Conservation (phyloP, 2,113 vertebrate species). For the Scopus umbretta region DNA sequence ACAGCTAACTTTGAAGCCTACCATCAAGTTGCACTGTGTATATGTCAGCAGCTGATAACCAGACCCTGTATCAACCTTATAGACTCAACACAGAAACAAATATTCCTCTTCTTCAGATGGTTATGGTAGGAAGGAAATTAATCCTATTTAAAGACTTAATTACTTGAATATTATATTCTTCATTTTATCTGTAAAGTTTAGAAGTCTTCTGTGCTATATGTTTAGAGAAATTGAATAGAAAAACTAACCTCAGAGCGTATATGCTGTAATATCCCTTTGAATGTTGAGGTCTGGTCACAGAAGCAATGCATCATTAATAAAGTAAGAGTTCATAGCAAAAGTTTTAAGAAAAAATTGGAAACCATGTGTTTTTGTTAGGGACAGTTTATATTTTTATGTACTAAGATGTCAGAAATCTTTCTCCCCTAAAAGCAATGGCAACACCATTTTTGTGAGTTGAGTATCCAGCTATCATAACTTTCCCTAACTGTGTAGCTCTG, state of each 20-base stretch:
- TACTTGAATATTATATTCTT: neutral
- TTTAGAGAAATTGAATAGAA: neutral
- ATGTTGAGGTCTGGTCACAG: neutral
- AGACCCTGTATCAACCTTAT: neutral
- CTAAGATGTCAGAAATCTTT: neutral
- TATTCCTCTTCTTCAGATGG: neutral
- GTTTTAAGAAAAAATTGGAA: neutral
- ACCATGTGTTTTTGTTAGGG: neutral
- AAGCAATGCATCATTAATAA: neutral
- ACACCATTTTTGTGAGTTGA: neutral
- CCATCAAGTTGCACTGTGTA: neutral
- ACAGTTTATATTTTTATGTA: neutral
- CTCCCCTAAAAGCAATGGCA: neutral
- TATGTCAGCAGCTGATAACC: neutral
- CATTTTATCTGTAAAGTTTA: neutral
- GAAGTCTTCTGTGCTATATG: neutral
- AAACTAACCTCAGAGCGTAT: neutral
- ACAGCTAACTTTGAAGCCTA: neutral
- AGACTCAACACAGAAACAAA: neutral
- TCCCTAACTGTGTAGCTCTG: neutral
- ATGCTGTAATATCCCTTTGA: neutral
- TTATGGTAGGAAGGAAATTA: neutral
- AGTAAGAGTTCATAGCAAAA: neutral
- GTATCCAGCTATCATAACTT: neutral
- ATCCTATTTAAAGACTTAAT: neutral